Base-by-base conservation (phyloP, 2,888 invertebrate species). In the Alentia gelatinosa region DNA sequence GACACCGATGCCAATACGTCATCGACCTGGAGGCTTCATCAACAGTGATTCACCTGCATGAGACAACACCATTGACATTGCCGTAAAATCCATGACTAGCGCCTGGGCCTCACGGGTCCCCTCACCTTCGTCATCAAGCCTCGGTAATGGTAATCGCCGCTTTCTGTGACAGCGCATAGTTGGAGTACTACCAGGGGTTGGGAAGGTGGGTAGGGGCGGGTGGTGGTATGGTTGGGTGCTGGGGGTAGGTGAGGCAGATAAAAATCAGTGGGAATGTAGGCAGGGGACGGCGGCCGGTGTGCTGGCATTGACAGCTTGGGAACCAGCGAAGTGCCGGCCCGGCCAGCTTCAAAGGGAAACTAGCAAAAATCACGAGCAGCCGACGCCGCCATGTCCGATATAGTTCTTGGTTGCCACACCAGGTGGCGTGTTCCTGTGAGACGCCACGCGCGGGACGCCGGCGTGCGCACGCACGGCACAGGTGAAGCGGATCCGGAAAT, bases 331-430 rank as follows among this genome's bases (percentile, higher is more conserved):
- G 79, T 35, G 37, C 37, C 37, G 79, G 79, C 37, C 79, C 39
- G 79, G 79, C 79, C 79, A 37, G 35, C 79, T 79, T 79, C 79
- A 79, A 79, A 79, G 79, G 79, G 79, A 79, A 79, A 39, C 79
- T 35, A 35, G 79, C 39, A 79, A 79, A 79, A 79, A 79, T 79
- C 74, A 74, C 74, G 30, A 74, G 74, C 33, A 12, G n/a, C 39
- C 79, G 79, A 79, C 79, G 79, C 79, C 79, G 79, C 79, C 79
- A 35, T 37, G 37, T 37, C 79, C 79, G 39, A 79, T 79, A 79
- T 79, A 79, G 79, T 39, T 19, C 37, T 5, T 19, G 37, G 23
- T 23, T 35, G 9, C 37, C 37, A 35, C 79, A n/a, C 79, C 79
- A 79, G 79, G 79, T 79, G 79, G 35, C 79, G 79, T n/a, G 37